Evolutionary conservation across 1,140 invertebrate species (phyloP), one percentile per base, ranked within the genome.

Genomic region (Aplysia californica): DNA sequence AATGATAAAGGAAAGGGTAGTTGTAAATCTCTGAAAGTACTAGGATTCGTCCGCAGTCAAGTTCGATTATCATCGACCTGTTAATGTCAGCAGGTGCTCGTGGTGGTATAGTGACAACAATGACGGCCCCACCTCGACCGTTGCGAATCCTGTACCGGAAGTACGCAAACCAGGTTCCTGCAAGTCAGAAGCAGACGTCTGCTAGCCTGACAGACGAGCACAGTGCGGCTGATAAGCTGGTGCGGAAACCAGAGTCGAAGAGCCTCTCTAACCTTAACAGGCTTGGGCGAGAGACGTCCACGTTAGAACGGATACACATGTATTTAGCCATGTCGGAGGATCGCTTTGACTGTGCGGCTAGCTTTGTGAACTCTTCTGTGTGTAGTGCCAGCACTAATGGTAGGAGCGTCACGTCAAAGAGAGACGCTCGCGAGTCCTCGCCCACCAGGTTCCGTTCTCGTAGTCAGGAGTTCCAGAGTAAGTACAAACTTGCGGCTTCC

Each of bases 401-500:
- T n/a, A n/a, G 44, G 44, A n/a, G 44, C n/a, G 10, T n/a, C n/a
- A n/a, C n/a, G n/a, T n/a, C n/a, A n/a, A n/a, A n/a, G n/a, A n/a
- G 44, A 15, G 44, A n/a, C 44, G n/a, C 10, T 50, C n/a, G 6
- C 15, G 10, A 6, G 15, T 6, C 15, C 6, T 61, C 58, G 3
- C 2, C 26, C 35, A 2, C 39, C 36, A 15, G 26, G 20, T 20
- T 35, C 6, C 69, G 69, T 26, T 71, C 69, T 3, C 10, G 36
- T 36, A 71, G 3, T 38, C 5, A 71, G 29, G 50, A 58, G 35
- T 70, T 70, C 55, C 39, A 55, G 5, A 70, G 23, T 4, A 71
- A 35, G 18, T 71, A 71, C 36, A 58, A 36, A 36, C n/a, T 71
- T 15, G 69, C 31, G 26, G 44, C 31, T 0, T 18, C 44, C 41